Percentiles rank a stretch among this genome's conserved stretches.
phyloP scores from a whole-genome alignment of 2,113 vertebrate species.

The Anas platyrhynchos region DNA sequence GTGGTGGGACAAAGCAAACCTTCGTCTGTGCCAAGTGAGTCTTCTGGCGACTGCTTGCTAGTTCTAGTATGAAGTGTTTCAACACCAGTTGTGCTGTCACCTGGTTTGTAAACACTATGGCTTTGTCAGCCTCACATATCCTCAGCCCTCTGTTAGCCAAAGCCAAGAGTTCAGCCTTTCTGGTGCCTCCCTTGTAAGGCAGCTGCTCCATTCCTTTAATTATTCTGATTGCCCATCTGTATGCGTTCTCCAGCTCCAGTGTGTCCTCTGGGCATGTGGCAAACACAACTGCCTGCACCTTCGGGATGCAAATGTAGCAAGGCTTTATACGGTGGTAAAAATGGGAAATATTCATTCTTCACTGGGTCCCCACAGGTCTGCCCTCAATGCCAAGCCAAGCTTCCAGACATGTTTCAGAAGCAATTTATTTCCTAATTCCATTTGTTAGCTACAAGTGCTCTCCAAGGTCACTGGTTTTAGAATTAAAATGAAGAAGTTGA shows the following conservation, averaged over 20 bases:
- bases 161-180: neutral
- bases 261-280: neutral
- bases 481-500: conserved; percentile 22
- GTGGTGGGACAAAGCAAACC: neutral
- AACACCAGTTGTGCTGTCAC: neutral
- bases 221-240: neutral
- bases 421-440: neutral
- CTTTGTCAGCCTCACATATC: neutral
- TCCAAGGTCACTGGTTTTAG: conserved; percentile 6
- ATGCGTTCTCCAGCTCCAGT: neutral
- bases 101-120: neutral
- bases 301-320: neutral
- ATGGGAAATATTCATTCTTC: neutral
- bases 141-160: neutral
- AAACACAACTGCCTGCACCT: neutral
- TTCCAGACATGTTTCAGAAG: conserved; percentile 12
- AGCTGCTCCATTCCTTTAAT: neutral
- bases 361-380: neutral
- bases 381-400: neutral
- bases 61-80: neutral
- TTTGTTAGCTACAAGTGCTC: conserved; percentile 1
- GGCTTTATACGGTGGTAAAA: neutral
- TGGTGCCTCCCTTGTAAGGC: neutral
- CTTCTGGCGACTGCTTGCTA: neutral
- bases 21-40: neutral